phyloP scores from a whole-genome alignment of 1,140 invertebrate species.

The Paralvinella palmiformis region DNA sequence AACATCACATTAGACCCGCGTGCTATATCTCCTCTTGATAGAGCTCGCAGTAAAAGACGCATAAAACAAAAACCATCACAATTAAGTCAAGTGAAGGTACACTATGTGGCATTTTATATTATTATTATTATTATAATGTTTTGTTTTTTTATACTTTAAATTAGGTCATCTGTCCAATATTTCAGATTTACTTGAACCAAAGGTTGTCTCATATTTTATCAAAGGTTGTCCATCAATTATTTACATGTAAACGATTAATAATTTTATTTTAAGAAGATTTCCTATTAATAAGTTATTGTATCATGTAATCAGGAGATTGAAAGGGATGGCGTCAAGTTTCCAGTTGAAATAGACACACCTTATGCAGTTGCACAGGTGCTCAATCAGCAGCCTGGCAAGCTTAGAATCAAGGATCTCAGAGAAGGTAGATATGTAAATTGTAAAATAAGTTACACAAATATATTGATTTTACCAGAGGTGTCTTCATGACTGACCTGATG shows the following conservation, averaged over 20 bases:
- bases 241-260: not conserved
- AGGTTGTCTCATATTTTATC: not conserved
- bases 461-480: too few relatives aligned
- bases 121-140: too few relatives aligned
- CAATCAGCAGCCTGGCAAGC: slow-evolving; percentile 43
- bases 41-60: slow-evolving; percentile 37
- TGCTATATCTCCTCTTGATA: slow-evolving; percentile 36
- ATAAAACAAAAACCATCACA: too few relatives aligned
- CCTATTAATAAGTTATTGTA: not conserved
- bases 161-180: not conserved
- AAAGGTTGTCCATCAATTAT: not conserved
- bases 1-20: slow-evolving; percentile 31
- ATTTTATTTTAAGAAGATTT: too few relatives aligned
- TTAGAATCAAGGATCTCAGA: slow-evolving; percentile 41
- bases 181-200: not conserved
- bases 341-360: slow-evolving; percentile 35
- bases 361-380: slow-evolving; percentile 43
- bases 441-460: too few relatives aligned
- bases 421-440: slow-evolving; percentile 41
- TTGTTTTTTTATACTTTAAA: too few relatives aligned
- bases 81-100: too few relatives aligned
- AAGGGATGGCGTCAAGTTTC: slow-evolving; percentile 39
- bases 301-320: slow-evolving; percentile 29
- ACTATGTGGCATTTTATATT: too few relatives aligned
- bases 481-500: too few relatives aligned